phyloP scores from a whole-genome alignment of 2,888 invertebrate species.

The Listrodromus nycthemerus region DNA sequence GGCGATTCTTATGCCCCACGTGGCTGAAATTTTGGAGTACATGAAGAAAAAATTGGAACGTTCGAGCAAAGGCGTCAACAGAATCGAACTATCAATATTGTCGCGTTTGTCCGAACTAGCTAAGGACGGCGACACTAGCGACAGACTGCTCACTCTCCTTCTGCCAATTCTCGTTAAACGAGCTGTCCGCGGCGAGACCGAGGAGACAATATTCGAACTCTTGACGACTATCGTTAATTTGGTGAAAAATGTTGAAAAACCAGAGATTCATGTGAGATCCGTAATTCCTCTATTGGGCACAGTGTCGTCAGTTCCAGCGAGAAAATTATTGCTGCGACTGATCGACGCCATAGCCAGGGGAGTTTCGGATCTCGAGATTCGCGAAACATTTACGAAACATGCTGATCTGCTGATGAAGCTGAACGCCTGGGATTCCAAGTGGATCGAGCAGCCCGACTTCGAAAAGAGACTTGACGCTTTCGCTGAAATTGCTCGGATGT shows the following conservation, averaged over 20 bases:
- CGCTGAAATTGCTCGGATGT: constrained; percentile 86
- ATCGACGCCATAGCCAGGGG: constrained; percentile 87
- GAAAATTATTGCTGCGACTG: constrained; percentile 89
- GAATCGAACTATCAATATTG: constrained; percentile 90
- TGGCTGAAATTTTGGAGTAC: constrained; percentile 89
- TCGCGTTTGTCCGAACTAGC: constrained; percentile 92
- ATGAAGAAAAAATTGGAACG: constrained; percentile 89
- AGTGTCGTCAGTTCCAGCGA: constrained; percentile 88
- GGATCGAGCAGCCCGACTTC: constrained; percentile 98
- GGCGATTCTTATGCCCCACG: constrained; percentile 90
- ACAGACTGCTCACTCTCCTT: constrained; percentile 89
- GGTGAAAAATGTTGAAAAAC: constrained; percentile 88
- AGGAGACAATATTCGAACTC: constrained; percentile 90
- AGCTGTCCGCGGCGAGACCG: constrained; percentile 87
- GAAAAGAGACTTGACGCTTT: constrained; percentile 92
- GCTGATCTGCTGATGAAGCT: constrained; percentile 88
- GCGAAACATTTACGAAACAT: constrained; percentile 85
- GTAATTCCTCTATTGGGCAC: constrained; percentile 91
- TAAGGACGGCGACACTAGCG: constrained; percentile 88
- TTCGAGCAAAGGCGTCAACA: constrained; percentile 87
- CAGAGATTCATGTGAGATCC: constrained; percentile 88
- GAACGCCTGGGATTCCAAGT: constrained; percentile 94
- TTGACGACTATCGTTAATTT: constrained; percentile 91
- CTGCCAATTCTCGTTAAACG: constrained; percentile 90
- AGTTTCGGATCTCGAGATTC: constrained; percentile 74